phyloP scores from a whole-genome alignment of 2,888 invertebrate species.

The Lasioglossum zephyrum region DNA sequence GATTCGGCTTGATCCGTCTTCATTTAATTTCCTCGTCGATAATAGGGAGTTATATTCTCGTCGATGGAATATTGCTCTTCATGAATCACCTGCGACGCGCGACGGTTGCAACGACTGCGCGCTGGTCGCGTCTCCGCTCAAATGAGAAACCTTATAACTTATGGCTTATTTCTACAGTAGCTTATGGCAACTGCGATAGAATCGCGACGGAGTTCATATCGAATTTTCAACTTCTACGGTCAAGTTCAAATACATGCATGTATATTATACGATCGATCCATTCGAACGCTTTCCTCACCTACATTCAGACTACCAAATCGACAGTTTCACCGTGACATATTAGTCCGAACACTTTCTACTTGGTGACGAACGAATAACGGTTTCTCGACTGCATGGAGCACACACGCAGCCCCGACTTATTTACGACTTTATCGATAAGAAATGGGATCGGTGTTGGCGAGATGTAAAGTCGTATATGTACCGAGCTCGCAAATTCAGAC shows the following conservation, averaged over 20 bases:
- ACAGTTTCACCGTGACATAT: slow-evolving; percentile 8
- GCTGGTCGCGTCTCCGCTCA: not conserved
- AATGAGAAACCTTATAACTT: not conserved
- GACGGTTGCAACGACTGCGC: not conserved
- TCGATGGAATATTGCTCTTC: not conserved
- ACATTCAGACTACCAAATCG: not conserved
- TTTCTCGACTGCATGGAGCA: not conserved
- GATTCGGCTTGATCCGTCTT: not conserved
- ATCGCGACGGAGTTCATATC: not conserved
- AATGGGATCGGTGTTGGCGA: not conserved
- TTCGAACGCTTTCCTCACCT: slow-evolving; percentile 6
- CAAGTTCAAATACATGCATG: not conserved
- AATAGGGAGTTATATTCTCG: not conserved
- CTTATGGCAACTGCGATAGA: not conserved
- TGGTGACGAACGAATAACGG: slow-evolving; percentile 8
- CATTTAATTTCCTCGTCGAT: not conserved
- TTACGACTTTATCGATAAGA: slow-evolving; percentile 19
- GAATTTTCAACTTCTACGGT: not conserved
- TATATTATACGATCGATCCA: not conserved
- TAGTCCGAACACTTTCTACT: slow-evolving; percentile 19
- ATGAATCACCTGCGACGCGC: not conserved
- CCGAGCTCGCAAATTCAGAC: not conserved
- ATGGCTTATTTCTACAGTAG: not conserved
- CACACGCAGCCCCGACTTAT: not conserved
- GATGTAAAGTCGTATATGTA: not conserved